These are phyloP conservation scores for Drosophila eohydei DNA, from an alignment of 2,888 invertebrate species.

Conservation along the genomic window DNA sequence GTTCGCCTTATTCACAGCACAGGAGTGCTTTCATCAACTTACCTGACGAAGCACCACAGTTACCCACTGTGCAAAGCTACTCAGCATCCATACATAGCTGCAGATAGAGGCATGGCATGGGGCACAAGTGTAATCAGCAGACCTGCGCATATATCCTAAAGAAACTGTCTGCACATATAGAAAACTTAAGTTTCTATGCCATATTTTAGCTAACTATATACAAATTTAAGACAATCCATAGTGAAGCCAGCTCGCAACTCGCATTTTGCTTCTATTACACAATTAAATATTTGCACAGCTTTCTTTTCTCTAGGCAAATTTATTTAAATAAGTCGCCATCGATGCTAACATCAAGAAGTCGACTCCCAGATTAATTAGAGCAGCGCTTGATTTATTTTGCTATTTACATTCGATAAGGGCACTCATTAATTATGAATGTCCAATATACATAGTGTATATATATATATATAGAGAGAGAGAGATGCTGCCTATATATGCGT, in stretches of 20 bases:
- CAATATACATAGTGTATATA: background rate
- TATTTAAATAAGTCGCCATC: conserved; percentile 53
- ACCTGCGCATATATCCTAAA: background rate
- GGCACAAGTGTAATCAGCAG: too few species aligned
- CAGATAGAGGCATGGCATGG: too few species aligned
- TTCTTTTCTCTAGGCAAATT: conserved; percentile 33
- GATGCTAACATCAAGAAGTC: conserved; percentile 46
- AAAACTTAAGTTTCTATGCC: too few species aligned
- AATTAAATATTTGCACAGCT: background rate
- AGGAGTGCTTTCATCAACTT: too few species aligned
- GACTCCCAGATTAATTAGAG: conserved; percentile 49
- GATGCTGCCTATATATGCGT: background rate
- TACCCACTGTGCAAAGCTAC: too few species aligned
- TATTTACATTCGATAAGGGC: conserved; percentile 45
- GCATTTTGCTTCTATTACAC: background rate
- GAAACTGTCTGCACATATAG: background rate
- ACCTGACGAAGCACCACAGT: too few species aligned
- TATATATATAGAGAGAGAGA: background rate
- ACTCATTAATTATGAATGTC: conserved; percentile 43
- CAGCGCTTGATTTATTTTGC: conserved; percentile 48
- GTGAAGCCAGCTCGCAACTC: background rate
- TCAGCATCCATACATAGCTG: too few species aligned
- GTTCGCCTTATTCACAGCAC: too few species aligned
- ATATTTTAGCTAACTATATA: background rate
- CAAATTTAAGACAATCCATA: too few species aligned